Conservation (phyloP, 2,797 vertebrate species). For the Spinus pinus region DNA sequence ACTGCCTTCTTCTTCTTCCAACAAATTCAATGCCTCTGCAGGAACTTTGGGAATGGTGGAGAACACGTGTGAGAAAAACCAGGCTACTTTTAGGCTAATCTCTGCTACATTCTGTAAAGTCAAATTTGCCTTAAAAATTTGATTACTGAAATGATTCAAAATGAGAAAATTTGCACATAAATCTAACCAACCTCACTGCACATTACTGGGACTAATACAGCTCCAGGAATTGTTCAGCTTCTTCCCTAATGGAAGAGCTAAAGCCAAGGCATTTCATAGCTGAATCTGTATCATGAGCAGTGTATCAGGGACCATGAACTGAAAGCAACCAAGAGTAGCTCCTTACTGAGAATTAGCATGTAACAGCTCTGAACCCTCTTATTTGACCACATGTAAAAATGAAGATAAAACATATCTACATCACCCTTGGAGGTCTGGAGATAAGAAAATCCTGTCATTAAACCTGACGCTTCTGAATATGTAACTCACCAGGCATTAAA, state of each 20-base stretch:
- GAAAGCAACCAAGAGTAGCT: background rate
- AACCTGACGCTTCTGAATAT: background rate
- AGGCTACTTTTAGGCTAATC: background rate
- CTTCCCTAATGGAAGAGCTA: background rate
- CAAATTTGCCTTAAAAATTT: background rate
- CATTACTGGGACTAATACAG: background rate
- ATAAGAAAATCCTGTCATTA: background rate
- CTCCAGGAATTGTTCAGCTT: background rate
- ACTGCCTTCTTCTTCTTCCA: background rate
- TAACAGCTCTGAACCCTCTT: background rate
- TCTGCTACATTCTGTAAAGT: background rate
- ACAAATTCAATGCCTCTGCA: background rate
- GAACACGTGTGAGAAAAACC: background rate
- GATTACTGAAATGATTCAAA: background rate
- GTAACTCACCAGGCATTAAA: background rate
- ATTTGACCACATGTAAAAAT: background rate
- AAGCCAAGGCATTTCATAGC: background rate
- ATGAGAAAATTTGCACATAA: background rate
- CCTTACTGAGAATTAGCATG: background rate
- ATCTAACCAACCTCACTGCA: background rate
- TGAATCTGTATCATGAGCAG: background rate
- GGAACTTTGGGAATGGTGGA: background rate
- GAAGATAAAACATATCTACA: background rate
- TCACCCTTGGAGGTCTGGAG: background rate
- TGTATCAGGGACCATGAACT: background rate